These are phyloP conservation scores for Bufo gargarizans DNA, from an alignment of 2,113 vertebrate species.

Conservation along the genomic window DNA sequence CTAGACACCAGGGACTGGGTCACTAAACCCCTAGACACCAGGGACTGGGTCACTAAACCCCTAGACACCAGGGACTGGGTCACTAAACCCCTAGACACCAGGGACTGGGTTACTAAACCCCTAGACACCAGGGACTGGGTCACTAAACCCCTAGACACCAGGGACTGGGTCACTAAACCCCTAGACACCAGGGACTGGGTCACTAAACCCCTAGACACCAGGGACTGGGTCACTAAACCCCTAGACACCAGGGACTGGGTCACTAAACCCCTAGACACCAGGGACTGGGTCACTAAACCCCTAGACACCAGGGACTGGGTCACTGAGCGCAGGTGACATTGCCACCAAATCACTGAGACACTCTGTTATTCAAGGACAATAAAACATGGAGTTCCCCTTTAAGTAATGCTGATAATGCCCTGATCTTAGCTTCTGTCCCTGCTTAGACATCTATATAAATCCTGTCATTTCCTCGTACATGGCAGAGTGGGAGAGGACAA, in stretches of 20 bases:
- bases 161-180: neutral
- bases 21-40: too few species aligned
- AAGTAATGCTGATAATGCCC: neutral
- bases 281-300: neutral
- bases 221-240: neutral
- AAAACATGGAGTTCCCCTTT: neutral
- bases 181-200: neutral
- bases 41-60: too few species aligned
- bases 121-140: neutral
- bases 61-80: too few species aligned
- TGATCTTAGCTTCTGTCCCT: neutral
- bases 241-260: too few species aligned
- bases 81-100: neutral
- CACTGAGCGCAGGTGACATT: neutral
- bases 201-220: too few species aligned
- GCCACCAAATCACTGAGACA: neutral
- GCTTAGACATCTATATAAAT: neutral
- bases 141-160: neutral
- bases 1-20: neutral
- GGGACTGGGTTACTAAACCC: neutral
- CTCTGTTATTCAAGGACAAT: neutral
- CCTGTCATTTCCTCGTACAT: neutral
- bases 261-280: neutral
- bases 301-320: neutral
- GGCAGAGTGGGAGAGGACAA: neutral